Base-by-base conservation (phyloP, 2,113 vertebrate genomes). In the Ceyx margarethae region DNA sequence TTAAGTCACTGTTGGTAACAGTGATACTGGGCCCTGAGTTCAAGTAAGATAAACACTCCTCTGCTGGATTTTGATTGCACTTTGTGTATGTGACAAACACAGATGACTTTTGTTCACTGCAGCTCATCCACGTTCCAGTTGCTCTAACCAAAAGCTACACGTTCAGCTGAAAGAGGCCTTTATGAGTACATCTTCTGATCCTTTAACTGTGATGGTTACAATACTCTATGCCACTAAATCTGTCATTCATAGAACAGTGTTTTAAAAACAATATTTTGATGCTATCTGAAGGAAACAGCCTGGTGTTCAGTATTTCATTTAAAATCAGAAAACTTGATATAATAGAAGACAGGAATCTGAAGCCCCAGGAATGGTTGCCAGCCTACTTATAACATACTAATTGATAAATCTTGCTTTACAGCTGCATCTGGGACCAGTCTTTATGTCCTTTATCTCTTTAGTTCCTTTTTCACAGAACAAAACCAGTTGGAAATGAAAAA, bases 391-490 rank as follows among this genome's bases (percentile, higher is more conserved):
- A 76, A 85, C 33, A 26, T 73, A 46, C 46, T 83, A 76, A 67
- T 56, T 93, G 89, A 90, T 90, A 96, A 93, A 79, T 93, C 86
- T 91, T 91, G 75, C 73, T 94, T 93, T 95, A 85, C 58, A 76
- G 54, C 85, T 89, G 75, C 92, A 96, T 96, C 85, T 96, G 93
- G 93, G 93, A 93, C 67, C 43, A 61, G 80, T 87, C 92, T 87
- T 93, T 83, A 48, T 56, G 87, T 85, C 68, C 94, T 97, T 97
- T 97, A 97, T 96, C 95, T 95, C 65, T 93, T 83, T 93, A 95
- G 94, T 95, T 95, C 83, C 26, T 91, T 94, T 81, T 95, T 78
- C 88, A 89, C 5, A 1, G 78, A 96, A 89, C 81, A 95, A 77
- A 94, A 92, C 75, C 93, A 90, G 90, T 87, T 94, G 65, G 51